Evolutionary conservation across 2,888 invertebrate species (phyloP).

Genomic region (Acanthosoma haemorrhoidale): DNA sequence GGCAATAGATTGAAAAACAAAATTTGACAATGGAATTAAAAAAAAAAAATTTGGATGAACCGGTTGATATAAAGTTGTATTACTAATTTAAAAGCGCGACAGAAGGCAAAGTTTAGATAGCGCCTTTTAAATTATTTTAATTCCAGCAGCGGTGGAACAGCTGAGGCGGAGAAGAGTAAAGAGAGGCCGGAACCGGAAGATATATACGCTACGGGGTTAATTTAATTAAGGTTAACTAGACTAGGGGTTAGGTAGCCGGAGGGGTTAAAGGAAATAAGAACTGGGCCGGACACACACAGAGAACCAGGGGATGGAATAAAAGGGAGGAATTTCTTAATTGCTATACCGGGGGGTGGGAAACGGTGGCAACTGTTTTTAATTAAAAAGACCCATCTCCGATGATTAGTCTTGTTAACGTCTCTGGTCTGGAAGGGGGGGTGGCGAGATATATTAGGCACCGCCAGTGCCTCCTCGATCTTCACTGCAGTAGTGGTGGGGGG

Average conservation of each 20-base stretch:
- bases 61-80: no score
- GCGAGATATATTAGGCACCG: not conserved
- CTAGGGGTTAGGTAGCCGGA: not conserved
- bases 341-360: no score
- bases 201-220: not conserved
- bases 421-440: not conserved
- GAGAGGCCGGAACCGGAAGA: slow-evolving; percentile 1
- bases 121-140: not conserved
- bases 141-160: not conserved
- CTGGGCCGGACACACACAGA: not conserved
- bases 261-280: slow-evolving; percentile 14
- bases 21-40: no score
- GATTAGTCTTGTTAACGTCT: not conserved
- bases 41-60: no score
- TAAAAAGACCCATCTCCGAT: not conserved
- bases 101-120: not conserved
- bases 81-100: no score
- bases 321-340: slow-evolving; percentile 4
- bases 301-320: not conserved
- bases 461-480: not conserved
- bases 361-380: slow-evolving; percentile 2
- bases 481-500: not conserved
- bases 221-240: slow-evolving; percentile 9
- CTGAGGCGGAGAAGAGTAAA: not conserved
- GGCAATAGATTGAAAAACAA: no score